These are phyloP conservation scores for Phoeniculus purpureus DNA, from an alignment of 2,797 vertebrate genomes.

Conservation along the genomic window DNA sequence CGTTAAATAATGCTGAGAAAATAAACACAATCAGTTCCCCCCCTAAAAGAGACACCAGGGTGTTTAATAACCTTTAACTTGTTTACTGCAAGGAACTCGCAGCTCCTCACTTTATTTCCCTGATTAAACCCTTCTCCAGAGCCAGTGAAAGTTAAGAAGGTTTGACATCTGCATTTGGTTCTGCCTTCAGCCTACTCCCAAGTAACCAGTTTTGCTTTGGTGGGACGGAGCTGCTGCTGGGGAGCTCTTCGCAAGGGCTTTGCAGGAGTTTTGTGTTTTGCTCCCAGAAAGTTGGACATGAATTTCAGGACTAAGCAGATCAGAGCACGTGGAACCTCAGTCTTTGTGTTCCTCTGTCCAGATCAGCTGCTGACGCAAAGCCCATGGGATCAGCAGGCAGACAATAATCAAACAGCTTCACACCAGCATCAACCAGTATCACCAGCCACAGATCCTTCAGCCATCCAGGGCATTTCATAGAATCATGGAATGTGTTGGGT, in stretches of 20 bases:
- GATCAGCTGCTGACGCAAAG: not conserved
- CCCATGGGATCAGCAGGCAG: not conserved
- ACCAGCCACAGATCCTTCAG: not conserved
- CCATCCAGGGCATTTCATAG: not conserved
- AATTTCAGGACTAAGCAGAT: not conserved
- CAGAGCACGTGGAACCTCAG: not conserved
- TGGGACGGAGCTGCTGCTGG: not conserved
- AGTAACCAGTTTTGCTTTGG: not conserved
- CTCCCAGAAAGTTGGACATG: not conserved
- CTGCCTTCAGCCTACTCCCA: not conserved
- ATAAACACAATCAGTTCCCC: constrained; percentile 84
- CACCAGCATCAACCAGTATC: not conserved
- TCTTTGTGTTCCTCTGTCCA: not conserved
- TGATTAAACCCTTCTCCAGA: constrained; percentile 5
- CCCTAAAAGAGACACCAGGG: constrained; percentile 78
- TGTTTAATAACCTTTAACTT: constrained; percentile 87
- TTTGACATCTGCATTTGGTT: constrained; percentile 6
- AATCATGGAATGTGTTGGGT: too few species aligned
- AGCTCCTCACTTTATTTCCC: constrained; percentile 44
- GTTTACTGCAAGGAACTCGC: constrained; percentile 77
- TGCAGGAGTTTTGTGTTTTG: not conserved
- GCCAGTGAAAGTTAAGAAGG: not conserved
- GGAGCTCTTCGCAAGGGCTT: not conserved
- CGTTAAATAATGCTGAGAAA: constrained; percentile 87
- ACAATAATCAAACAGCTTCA: not conserved